Percentiles rank a stretch among this genome's conserved stretches.
Conservation (phyloP, 2,797 vertebrate genomes). For the Brachymystax lenok region DNA sequence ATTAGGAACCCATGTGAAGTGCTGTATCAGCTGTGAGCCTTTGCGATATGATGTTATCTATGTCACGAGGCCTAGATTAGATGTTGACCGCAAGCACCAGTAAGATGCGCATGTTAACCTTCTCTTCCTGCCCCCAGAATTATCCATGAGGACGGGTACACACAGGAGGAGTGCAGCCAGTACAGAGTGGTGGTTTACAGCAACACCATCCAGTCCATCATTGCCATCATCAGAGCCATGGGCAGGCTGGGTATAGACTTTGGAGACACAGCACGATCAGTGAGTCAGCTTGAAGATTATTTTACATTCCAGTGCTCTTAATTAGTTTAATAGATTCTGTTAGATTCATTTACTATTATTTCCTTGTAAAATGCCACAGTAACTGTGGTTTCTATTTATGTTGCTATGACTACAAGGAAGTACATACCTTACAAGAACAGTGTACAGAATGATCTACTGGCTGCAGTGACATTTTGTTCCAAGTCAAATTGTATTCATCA, state of each 20-base stretch:
- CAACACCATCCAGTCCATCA: constrained; percentile 90
- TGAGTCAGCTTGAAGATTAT: constrained; percentile 58
- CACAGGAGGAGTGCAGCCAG: constrained; percentile 87
- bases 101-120: background rate
- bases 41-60: background rate
- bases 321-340: background rate
- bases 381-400: background rate
- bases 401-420: background rate
- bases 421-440: background rate
- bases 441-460: background rate
- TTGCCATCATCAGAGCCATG: constrained; percentile 89
- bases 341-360: background rate
- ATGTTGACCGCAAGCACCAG: background rate
- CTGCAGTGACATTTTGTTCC: no score
- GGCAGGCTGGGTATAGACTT: constrained; percentile 87
- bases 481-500: no score
- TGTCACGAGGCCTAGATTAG: background rate
- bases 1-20: background rate
- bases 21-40: background rate
- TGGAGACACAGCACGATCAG: constrained; percentile 82
- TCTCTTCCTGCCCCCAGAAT: constrained; percentile 70
- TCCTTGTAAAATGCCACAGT: background rate
- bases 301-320: background rate
- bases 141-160: constrained; percentile 89
- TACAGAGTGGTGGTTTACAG: constrained; percentile 90